phyloP scores from a whole-genome alignment of 1,140 invertebrate species.

The Glossosoma conforme region DNA sequence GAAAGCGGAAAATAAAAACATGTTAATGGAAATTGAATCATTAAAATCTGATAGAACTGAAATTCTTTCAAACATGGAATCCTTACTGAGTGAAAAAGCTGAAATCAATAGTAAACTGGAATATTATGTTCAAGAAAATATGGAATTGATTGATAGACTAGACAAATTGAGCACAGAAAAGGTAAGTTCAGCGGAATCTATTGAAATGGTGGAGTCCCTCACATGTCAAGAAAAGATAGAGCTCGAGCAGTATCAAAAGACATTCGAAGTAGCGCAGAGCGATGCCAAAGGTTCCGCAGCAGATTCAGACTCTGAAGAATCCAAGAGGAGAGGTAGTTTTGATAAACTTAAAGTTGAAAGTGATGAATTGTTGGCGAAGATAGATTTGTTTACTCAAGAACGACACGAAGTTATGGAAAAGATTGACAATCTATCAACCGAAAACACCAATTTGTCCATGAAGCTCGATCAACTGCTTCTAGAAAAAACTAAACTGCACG shows the following conservation, averaged over 20 bases:
- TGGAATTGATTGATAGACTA: constrained; percentile 60
- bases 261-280: constrained; percentile 4
- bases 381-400: constrained; percentile 61
- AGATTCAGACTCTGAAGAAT: constrained; percentile 30
- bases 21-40: constrained; percentile 49
- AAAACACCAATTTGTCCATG: constrained; percentile 46
- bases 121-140: constrained; percentile 61
- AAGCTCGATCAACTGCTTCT: constrained; percentile 33
- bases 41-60: constrained; percentile 52
- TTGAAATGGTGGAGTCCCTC: constrained; percentile 62
- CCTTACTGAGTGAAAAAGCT: constrained; percentile 54
- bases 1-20: constrained; percentile 47
- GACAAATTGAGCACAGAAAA: constrained; percentile 63
- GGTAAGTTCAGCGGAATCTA: constrained; percentile 62
- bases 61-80: constrained; percentile 48
- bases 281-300: constrained; percentile 7
- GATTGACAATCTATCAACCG: constrained; percentile 57
- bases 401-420: constrained; percentile 63
- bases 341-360: constrained; percentile 52
- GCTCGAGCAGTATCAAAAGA: constrained; percentile 51
- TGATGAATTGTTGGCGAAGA: constrained; percentile 58
- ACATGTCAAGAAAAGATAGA: constrained; percentile 59
- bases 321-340: constrained; percentile 39
- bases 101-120: constrained; percentile 55
- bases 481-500: constrained; percentile 32